A percentile compares a stretch with the other conserved stretches of the same genome.
Evolutionary conservation across 2,888 invertebrate species (phyloP).

Genomic region (Macrophya alboannulata): DNA sequence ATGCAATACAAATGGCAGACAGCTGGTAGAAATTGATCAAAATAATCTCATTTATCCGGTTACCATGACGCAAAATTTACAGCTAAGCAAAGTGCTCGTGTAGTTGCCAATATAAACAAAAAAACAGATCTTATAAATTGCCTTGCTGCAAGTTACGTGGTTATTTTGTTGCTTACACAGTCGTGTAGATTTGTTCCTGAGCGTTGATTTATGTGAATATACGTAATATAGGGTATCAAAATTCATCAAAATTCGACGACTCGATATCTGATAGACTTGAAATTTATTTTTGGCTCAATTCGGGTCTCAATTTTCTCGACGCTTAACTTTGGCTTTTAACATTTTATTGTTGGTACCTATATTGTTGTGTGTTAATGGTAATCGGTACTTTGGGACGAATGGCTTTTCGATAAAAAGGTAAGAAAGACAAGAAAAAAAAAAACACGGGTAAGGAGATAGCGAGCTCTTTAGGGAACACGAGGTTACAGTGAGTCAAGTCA

Average conservation of each 20-base stretch:
- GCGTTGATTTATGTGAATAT: background rate
- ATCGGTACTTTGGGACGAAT: slow-evolving; percentile 6
- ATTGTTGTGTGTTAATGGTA: background rate
- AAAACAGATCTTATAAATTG: background rate
- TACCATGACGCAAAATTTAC: slow-evolving; percentile 31
- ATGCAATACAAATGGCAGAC: background rate
- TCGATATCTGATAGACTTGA: background rate
- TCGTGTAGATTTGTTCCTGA: slow-evolving; percentile 5
- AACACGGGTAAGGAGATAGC: slow-evolving; percentile 9
- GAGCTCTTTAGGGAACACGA: slow-evolving; percentile 23
- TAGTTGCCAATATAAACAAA: slow-evolving; percentile 55
- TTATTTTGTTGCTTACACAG: slow-evolving; percentile 12
- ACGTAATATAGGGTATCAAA: slow-evolving; percentile 8
- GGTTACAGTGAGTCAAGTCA: slow-evolving; percentile 11
- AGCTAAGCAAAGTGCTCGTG: slow-evolving; percentile 10
- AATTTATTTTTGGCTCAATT: background rate
- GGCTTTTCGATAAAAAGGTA: background rate
- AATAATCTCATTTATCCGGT: slow-evolving; percentile 48
- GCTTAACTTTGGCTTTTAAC: too few species aligned
- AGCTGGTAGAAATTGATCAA: slow-evolving; percentile 53
- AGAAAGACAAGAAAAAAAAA: background rate
- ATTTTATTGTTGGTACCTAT: too few species aligned
- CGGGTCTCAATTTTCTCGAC: background rate
- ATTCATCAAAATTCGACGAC: slow-evolving; percentile 6
- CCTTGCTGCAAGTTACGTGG: background rate